Conservation (phyloP, 2,888 invertebrate species). For the Mimas tiliae region DNA sequence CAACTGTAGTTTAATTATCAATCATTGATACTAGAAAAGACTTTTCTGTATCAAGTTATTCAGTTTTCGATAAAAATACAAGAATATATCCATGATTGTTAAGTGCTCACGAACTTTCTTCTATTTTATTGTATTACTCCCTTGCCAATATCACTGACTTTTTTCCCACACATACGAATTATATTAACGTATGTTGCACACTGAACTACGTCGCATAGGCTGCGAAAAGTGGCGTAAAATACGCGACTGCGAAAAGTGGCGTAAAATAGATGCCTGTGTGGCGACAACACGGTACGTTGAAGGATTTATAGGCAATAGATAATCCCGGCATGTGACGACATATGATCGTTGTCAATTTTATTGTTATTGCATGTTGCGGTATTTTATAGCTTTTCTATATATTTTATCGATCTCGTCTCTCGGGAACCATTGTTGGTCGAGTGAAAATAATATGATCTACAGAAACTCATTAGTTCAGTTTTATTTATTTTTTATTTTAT, state of each 20-base stretch:
- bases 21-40: too few species aligned
- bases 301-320: constrained; percentile 46
- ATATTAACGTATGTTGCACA: not conserved
- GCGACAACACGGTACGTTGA: constrained; percentile 33
- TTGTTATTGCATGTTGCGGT: constrained; percentile 33
- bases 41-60: too few species aligned
- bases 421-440: not conserved
- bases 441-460: not conserved
- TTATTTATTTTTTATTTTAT: not conserved
- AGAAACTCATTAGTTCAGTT: not conserved
- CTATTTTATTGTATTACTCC: not conserved
- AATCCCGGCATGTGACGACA: constrained; percentile 32
- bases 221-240: constrained; percentile 31
- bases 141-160: not conserved
- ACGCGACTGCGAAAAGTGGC: constrained; percentile 8
- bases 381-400: constrained; percentile 35
- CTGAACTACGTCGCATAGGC: not conserved
- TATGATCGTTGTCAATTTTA: constrained; percentile 38
- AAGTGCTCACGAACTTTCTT: too few species aligned
- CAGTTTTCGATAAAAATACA: too few species aligned
- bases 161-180: not conserved
- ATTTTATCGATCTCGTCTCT: not conserved
- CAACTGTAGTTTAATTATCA: too few species aligned
- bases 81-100: not conserved
- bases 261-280: constrained; percentile 40